A percentile compares a stretch with the other conserved stretches of the same genome.
phyloP scores from a whole-genome alignment of 2,113 vertebrate species.

The Pyxicephalus adspersus region DNA sequence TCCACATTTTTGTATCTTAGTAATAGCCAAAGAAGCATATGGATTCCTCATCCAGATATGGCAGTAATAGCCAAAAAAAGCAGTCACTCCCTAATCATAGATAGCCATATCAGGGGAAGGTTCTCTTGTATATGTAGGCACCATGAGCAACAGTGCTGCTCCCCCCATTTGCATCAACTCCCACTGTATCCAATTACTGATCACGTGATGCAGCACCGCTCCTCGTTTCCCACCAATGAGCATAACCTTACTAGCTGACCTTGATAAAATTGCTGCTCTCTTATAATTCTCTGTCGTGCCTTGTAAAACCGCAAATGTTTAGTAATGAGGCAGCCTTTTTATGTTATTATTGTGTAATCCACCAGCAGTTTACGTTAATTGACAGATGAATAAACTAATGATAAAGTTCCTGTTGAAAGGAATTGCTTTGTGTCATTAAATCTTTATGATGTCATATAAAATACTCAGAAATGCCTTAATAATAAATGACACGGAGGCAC shows the following conservation, averaged over 20 bases:
- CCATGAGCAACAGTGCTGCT: no score
- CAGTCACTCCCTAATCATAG: no score
- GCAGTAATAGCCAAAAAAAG: no score
- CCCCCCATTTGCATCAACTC: not conserved
- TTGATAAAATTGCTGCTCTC: constrained; percentile 38
- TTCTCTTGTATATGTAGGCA: no score
- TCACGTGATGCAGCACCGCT: not conserved
- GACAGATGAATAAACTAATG: constrained; percentile 38
- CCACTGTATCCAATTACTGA: not conserved
- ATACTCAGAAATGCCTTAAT: constrained; percentile 41
- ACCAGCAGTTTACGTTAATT: constrained; percentile 51
- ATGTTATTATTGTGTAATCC: constrained; percentile 33
- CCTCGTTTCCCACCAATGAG: not conserved
- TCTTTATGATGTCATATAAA: constrained; percentile 49
- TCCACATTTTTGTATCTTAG: no score
- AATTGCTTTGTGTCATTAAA: constrained; percentile 48
- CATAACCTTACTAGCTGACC: constrained; percentile 43
- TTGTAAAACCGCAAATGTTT: constrained; percentile 21
- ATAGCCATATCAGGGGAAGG: no score
- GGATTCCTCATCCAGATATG: no score
- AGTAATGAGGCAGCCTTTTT: constrained; percentile 47
- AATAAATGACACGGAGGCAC: constrained; percentile 31
- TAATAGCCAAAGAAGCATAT: no score
- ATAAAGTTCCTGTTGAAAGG: constrained; percentile 45
- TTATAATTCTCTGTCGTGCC: constrained; percentile 16